Percentiles rank a stretch among this genome's conserved stretches.
These are phyloP conservation scores for Drosophila robusta DNA, from an alignment of 2,888 invertebrate species.

Conservation along the genomic window DNA sequence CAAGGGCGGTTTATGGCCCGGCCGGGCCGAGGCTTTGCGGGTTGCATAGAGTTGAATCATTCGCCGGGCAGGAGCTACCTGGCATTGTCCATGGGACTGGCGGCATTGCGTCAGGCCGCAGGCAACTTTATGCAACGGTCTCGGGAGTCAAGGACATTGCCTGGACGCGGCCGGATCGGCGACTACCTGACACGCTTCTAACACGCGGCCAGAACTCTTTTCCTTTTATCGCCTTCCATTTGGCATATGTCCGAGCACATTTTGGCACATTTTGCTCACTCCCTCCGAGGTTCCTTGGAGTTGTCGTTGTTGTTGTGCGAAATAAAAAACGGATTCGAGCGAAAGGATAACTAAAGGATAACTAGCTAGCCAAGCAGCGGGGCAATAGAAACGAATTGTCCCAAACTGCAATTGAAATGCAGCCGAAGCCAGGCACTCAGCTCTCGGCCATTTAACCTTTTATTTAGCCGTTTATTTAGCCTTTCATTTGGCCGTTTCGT, in stretches of 20 bases:
- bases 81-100: constrained; percentile 33
- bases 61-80: constrained; percentile 57
- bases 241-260: constrained; percentile 5
- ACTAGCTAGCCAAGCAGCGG: constrained; percentile 13
- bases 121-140: constrained; percentile 69
- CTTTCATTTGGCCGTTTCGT: constrained; percentile 44
- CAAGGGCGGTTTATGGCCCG: constrained; percentile 46
- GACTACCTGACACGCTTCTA: constrained; percentile 72
- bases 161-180: neutral
- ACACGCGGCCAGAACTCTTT: constrained; percentile 70
- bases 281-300: constrained; percentile 19
- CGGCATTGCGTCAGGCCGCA: constrained; percentile 58
- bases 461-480: constrained; percentile 46
- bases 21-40: constrained; percentile 64
- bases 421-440: constrained; percentile 25
- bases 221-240: constrained; percentile 27
- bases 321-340: constrained; percentile 42
- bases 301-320: constrained; percentile 20
- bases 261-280: constrained; percentile 30
- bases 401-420: constrained; percentile 56
- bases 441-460: constrained; percentile 44
- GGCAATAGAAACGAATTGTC: constrained; percentile 31
- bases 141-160: constrained; percentile 57
- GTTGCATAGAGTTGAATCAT: constrained; percentile 79
- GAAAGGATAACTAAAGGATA: constrained; percentile 53